Evolutionary conservation across 2,888 invertebrate species (phyloP).

Genomic region (Rotaria socialis): DNA sequence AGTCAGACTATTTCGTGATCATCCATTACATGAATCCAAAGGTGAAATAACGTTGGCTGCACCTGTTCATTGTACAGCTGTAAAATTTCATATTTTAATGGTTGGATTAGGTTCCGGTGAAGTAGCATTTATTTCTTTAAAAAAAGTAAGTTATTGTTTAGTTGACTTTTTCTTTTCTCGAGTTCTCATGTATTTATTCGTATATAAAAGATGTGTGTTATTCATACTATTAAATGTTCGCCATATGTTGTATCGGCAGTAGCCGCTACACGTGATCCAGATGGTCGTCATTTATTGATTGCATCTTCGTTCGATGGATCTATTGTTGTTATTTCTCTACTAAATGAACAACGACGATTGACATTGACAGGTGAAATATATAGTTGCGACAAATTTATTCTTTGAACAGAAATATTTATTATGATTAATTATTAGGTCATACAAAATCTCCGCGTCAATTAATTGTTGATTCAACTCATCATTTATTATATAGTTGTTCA

Average conservation of each 20-base stretch:
- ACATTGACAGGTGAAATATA: neutral
- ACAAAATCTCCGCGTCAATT: slow-evolving; percentile 31
- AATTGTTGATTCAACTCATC: neutral
- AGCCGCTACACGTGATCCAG: neutral
- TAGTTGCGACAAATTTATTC: too few species aligned
- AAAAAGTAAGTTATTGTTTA: neutral
- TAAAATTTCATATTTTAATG: slow-evolving; percentile 24
- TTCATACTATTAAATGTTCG: slow-evolving; percentile 27
- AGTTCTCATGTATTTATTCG: neutral
- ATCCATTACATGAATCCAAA: neutral
- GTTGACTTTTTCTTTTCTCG: neutral
- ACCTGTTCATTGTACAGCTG: slow-evolving; percentile 32
- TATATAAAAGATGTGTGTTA: slow-evolving; percentile 2
- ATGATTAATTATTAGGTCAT: neutral
- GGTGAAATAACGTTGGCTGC: neutral
- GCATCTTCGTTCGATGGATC: slow-evolving; percentile 31
- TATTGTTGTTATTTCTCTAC: slow-evolving; percentile 20
- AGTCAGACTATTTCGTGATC: neutral
- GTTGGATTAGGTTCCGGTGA: slow-evolving; percentile 16
- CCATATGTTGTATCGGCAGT: slow-evolving; percentile 24
- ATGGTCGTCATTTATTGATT: slow-evolving; percentile 18
- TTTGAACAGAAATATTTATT: neutral
- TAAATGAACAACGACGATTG: slow-evolving; percentile 26
- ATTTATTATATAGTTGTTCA: slow-evolving; percentile 30
- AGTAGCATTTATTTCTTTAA: slow-evolving; percentile 27